These are phyloP conservation scores for Drosophila orena DNA, from an alignment of 1,140 invertebrate species.

Conservation along the genomic window DNA sequence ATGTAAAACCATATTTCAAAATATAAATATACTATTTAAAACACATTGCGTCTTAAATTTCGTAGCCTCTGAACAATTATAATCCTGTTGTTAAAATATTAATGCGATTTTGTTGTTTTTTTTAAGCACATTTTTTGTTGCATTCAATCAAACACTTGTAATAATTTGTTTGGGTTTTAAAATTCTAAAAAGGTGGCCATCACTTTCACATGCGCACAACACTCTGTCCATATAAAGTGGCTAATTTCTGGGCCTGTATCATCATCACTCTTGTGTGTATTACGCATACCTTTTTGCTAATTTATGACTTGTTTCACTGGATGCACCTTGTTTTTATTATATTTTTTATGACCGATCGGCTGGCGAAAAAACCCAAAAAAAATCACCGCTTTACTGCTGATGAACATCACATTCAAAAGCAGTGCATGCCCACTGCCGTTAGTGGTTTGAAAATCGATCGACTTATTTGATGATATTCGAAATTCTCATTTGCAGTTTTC, in stretches of 20 bases:
- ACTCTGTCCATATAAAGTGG: conserved; percentile 33
- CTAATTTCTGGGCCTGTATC: conserved; percentile 18
- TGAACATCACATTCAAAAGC: conserved; percentile 32
- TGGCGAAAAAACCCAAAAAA: conserved; percentile 25
- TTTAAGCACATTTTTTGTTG: background rate
- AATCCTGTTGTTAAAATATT: background rate
- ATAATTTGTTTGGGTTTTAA: background rate
- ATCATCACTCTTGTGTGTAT: conserved; percentile 15
- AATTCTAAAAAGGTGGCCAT: conserved; percentile 12
- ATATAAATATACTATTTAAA: background rate
- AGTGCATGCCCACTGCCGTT: conserved; percentile 46
- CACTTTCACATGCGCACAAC: conserved; percentile 33
- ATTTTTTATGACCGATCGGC: conserved; percentile 12
- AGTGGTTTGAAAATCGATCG: background rate
- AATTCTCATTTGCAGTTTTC: background rate
- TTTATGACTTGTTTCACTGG: conserved; percentile 23
- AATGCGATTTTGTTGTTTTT: background rate
- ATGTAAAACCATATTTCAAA: conserved; percentile 10
- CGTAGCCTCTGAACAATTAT: background rate
- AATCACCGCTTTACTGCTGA: conserved; percentile 17
- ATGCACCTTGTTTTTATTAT: conserved; percentile 12
- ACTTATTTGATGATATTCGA: conserved; percentile 2
- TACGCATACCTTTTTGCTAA: conserved; percentile 31
- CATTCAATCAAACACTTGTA: background rate
- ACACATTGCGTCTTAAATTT: background rate